Evolutionary conservation across 1,140 invertebrate genomes (phyloP).

Genomic region (Zaprionus lachaisei): DNA sequence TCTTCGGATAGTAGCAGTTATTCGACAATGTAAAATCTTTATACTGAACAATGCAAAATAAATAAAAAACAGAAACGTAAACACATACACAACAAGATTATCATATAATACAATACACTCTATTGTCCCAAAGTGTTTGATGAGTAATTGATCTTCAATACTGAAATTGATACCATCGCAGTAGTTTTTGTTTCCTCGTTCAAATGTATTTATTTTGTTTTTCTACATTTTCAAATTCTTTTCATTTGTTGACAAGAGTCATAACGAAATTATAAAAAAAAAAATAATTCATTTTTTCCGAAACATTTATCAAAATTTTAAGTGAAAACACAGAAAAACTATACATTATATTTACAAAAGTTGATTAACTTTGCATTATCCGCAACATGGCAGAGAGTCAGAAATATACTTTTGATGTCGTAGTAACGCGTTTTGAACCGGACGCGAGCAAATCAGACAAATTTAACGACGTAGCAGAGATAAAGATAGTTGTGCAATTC

Average conservation of each 20-base stretch:
- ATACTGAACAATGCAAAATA: neutral
- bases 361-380: neutral
- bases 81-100: too few species aligned
- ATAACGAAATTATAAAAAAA: slow-evolving; percentile 4
- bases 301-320: slow-evolving; percentile 3
- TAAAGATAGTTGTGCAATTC: slow-evolving; percentile 39
- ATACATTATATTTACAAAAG: neutral
- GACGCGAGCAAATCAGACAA: neutral
- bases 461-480: slow-evolving; percentile 5
- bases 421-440: slow-evolving; percentile 33
- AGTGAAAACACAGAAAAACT: neutral
- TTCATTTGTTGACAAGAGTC: neutral
- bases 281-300: neutral
- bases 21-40: neutral
- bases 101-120: too few species aligned
- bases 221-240: neutral
- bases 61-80: neutral
- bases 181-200: neutral
- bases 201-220: neutral
- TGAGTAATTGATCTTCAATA: too few species aligned
- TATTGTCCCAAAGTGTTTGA: too few species aligned
- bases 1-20: neutral
- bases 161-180: neutral
- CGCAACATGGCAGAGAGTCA: slow-evolving; percentile 11
- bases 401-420: slow-evolving; percentile 53